Evolutionary conservation across 2,797 vertebrate genomes (phyloP).

Genomic region (Rhincodon typus): DNA sequence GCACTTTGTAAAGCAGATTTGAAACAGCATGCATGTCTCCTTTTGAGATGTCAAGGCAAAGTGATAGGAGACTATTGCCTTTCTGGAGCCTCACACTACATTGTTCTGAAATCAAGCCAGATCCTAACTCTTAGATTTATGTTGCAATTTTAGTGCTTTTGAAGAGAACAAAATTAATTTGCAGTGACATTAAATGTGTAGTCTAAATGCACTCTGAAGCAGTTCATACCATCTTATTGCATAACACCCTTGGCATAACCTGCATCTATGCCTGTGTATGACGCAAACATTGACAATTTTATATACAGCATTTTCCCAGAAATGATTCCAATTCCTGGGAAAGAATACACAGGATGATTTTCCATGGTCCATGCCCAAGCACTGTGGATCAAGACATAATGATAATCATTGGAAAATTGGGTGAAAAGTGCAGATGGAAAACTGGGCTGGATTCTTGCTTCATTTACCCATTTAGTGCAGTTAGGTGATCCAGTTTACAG

Average conservation of each 20-base stretch:
- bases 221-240: not conserved
- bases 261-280: not conserved
- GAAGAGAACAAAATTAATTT: not conserved
- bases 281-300: not conserved
- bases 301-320: conserved; percentile 3
- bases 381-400: not conserved
- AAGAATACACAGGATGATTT: not conserved
- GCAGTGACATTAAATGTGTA: not conserved
- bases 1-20: not conserved
- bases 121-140: not conserved
- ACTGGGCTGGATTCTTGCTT: not conserved
- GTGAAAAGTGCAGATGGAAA: not conserved
- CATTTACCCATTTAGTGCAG: not conserved
- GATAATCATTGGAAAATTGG: not conserved
- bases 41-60: conserved; percentile 15
- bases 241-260: not conserved
- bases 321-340: not conserved
- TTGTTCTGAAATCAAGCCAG: not conserved
- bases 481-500: not conserved
- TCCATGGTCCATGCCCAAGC: not conserved
- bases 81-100: not conserved
- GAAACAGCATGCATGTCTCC: not conserved
- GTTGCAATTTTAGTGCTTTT: not conserved
- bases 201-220: not conserved
- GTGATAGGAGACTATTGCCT: not conserved